Conservation (phyloP, 2,888 invertebrate species). For the Pseudanteris insignis region DNA sequence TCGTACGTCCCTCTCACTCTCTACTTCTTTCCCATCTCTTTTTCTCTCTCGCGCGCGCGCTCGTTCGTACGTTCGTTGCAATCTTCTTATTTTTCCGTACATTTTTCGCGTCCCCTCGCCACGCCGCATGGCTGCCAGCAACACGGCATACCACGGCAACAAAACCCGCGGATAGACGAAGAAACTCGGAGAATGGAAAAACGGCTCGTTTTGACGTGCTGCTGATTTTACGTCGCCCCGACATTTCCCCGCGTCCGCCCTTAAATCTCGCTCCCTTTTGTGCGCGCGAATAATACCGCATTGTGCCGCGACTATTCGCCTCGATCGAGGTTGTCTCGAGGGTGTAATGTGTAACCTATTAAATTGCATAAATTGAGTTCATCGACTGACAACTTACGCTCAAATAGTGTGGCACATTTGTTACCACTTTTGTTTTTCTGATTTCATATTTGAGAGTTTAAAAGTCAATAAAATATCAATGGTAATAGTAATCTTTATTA, state of each 20-base stretch:
- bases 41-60: neutral
- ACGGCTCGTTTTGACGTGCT: slow-evolving; percentile 39
- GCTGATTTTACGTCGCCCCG: slow-evolving; percentile 14
- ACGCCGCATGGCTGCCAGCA: slow-evolving; percentile 17
- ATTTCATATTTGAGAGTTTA: too few species aligned
- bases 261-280: slow-evolving; percentile 10
- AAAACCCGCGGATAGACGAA: slow-evolving; percentile 36
- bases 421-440: too few species aligned
- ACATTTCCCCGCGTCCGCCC: neutral
- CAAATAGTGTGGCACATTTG: too few species aligned
- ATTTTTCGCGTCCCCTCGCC: neutral
- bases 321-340: slow-evolving; percentile 4
- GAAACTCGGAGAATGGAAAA: slow-evolving; percentile 38
- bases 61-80: too few species aligned
- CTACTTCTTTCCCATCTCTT: neutral
- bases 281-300: slow-evolving; percentile 25
- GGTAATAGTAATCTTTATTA: too few species aligned
- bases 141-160: slow-evolving; percentile 28
- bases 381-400: too few species aligned
- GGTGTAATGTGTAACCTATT: slow-evolving; percentile 23
- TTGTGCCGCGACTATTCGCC: slow-evolving; percentile 19
- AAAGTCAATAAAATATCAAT: too few species aligned
- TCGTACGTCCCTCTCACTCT: slow-evolving; percentile 7
- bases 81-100: too few species aligned
- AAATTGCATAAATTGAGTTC: too few species aligned